Conservation (phyloP, 2,797 vertebrate species). For the Characodon lateralis region DNA sequence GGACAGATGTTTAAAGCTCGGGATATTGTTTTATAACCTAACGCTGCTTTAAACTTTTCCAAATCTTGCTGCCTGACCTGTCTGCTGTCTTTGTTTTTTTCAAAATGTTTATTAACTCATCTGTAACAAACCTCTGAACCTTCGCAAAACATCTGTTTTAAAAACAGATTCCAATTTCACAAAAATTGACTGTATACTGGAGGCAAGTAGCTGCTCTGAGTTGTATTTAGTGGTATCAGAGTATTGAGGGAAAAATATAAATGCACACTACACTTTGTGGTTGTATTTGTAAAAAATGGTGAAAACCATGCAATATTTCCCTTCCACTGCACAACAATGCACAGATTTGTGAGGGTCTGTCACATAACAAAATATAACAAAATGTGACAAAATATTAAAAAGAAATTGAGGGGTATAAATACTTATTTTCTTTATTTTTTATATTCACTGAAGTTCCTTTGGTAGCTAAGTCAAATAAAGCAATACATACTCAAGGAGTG, state of each 20-base stretch:
- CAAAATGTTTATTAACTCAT: not conserved
- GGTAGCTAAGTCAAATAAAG: not conserved
- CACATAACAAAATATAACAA: not conserved
- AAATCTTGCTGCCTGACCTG: not conserved
- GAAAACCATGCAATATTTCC: not conserved
- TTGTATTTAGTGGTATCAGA: not conserved
- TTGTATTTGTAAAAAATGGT: not conserved
- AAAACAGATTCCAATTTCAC: not conserved
- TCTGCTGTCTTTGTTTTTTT: not conserved
- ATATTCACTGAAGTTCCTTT: not conserved
- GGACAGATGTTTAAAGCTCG: not conserved
- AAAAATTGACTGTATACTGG: not conserved
- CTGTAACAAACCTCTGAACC: not conserved
- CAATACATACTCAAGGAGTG: not conserved
- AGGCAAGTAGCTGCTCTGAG: not conserved
- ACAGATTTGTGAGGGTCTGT: not conserved
- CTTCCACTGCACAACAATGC: not conserved
- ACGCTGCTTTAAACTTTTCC: not conserved
- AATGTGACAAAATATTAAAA: not conserved
- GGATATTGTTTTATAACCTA: not conserved
- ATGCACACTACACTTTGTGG: not conserved
- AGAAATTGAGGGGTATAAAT: not conserved
- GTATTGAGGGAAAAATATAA: not conserved
- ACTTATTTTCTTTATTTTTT: not conserved
- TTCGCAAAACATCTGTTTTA: not conserved